A percentile compares a stretch with the other conserved stretches of the same genome.
Conservation (phyloP, 2,888 invertebrate genomes). For the Drosophila barbarae region DNA sequence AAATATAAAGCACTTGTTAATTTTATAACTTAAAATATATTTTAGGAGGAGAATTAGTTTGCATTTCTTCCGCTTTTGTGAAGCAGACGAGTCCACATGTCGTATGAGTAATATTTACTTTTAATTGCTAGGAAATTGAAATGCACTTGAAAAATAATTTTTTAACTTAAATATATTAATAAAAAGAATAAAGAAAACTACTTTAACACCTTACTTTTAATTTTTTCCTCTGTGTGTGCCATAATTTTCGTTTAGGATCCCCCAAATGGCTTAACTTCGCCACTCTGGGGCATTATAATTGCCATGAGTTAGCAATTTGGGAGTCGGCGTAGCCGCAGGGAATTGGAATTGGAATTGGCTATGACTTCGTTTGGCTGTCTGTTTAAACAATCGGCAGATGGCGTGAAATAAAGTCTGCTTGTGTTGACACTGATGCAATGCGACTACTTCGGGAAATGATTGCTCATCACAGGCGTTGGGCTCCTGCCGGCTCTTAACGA, state of each 20-base stretch:
- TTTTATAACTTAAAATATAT: not conserved
- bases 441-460: constrained; percentile 13
- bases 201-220: too few relatives aligned
- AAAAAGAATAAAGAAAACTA: too few relatives aligned
- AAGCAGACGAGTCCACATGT: too few relatives aligned
- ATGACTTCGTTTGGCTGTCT: constrained; percentile 23
- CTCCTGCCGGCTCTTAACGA: not conserved
- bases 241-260: constrained; percentile 4
- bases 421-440: constrained; percentile 15
- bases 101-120: too few relatives aligned
- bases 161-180: too few relatives aligned
- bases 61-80: too few relatives aligned
- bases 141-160: too few relatives aligned
- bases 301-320: constrained; percentile 41
- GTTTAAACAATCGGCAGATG: constrained; percentile 31
- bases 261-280: constrained; percentile 15
- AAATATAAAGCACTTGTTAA: not conserved
- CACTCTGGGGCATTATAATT: constrained; percentile 40
- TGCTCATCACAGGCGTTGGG: constrained; percentile 4
- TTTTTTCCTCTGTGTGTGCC: not conserved
- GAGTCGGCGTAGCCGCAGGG: not conserved
- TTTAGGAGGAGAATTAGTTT: too few relatives aligned
- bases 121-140: too few relatives aligned
- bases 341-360: constrained; percentile 28
- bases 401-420: constrained; percentile 9